Evolutionary conservation across 2,113 vertebrate genomes (phyloP), one percentile per base, ranked within the genome.

Genomic region (Cynopterus brachyotis): DNA sequence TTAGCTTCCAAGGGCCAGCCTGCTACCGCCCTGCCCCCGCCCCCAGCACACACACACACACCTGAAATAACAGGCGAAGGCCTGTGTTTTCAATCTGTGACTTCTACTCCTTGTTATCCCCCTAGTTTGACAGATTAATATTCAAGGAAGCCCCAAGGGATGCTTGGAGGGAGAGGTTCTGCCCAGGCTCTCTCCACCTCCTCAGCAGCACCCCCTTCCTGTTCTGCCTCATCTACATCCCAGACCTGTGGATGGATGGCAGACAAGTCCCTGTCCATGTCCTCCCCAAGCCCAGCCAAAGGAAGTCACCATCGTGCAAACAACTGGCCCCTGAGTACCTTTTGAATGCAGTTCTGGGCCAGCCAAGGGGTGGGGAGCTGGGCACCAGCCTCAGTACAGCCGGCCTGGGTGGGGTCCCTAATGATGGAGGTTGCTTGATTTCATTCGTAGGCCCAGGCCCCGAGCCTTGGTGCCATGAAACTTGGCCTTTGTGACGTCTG

Each of bases 121-220:
- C 69, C 15, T 2, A 2, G 30, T 50, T 40, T 64, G 88, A 95
- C 91, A 90, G 70, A 94, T 97, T 91, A 72, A 86, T 67, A 17
- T 76, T 69, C 17, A 0, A 50, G 22, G 60, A 47, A 91, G 35
- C 50, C 80, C 70, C 6, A 0, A 53, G 75, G 35, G 40, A 24
- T 35, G 40, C 26, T 26, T 35, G 69, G 85, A 62, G 32, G 28
- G 30, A 86, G 55, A 19, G 30, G 60, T 89, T 40, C 67, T 45
- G 32, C 59, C 6, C 26, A 2, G 42, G 17, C 57, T 37, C 47
- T 64, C 40, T n/a, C 55, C 12, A 16, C n/a, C 35, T n/a, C 47
- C 20, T 3, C 11, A 9, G 12, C 28, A 12, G 59, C 53, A 50
- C 50, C 50, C 50, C 3, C 50, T 50, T 22, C 60, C 7, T 0